These are phyloP conservation scores for Drosophila eohydei DNA, from an alignment of 2,888 invertebrate species.

Conservation along the genomic window DNA sequence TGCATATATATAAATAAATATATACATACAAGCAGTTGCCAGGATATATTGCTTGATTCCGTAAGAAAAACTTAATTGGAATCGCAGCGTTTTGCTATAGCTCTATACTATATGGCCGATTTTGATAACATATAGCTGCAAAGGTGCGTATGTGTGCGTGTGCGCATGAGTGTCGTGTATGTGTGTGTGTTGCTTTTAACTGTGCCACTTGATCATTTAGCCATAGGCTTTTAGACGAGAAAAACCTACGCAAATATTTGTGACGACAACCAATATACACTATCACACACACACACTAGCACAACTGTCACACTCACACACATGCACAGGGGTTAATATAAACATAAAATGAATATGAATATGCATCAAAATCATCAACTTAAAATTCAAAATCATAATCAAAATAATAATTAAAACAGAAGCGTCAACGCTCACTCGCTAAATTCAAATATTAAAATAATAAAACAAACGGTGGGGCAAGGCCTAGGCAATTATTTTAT, in stretches of 20 bases:
- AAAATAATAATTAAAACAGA: slow-evolving; percentile 42
- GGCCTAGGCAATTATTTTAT: slow-evolving; percentile 76
- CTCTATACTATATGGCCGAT: slow-evolving; percentile 69
- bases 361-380: slow-evolving; percentile 55
- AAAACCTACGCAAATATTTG: slow-evolving; percentile 83
- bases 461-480: slow-evolving; percentile 79
- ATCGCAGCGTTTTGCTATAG: slow-evolving; percentile 48
- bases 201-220: slow-evolving; percentile 76
- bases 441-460: slow-evolving; percentile 48
- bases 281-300: slow-evolving; percentile 23
- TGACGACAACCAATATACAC: slow-evolving; percentile 46
- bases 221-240: slow-evolving; percentile 82
- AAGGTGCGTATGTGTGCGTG: slow-evolving; percentile 20
- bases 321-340: slow-evolving; percentile 47
- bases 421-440: slow-evolving; percentile 60
- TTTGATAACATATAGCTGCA: slow-evolving; percentile 62
- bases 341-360: slow-evolving; percentile 50
- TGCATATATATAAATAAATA: not conserved
- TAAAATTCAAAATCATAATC: slow-evolving; percentile 48
- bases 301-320: not conserved
- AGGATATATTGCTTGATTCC: slow-evolving; percentile 47
- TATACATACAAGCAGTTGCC: slow-evolving; percentile 36
- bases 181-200: slow-evolving; percentile 14
- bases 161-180: not conserved
- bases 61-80: slow-evolving; percentile 30